These are phyloP conservation scores for Geopemphigus sp. DNA, from an alignment of 1,140 invertebrate species.

Conservation along the genomic window DNA sequence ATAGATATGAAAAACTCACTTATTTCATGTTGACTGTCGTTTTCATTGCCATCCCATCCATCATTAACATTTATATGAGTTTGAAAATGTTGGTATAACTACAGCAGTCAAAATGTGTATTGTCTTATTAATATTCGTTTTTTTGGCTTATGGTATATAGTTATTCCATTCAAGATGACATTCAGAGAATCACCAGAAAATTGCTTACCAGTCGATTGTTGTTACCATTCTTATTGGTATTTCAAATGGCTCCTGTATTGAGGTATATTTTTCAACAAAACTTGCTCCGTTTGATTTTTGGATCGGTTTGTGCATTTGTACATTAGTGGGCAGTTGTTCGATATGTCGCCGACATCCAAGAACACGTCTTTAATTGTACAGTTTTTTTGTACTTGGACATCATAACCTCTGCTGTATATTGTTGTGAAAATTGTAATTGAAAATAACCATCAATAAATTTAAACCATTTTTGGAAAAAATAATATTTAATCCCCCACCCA, in stretches of 20 bases:
- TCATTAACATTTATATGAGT: constrained; percentile 65
- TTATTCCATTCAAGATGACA: constrained; percentile 46
- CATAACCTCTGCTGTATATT: too few species aligned
- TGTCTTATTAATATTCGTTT: not conserved
- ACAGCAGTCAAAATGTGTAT: not conserved
- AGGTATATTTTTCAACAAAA: constrained; percentile 23
- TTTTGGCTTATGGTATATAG: not conserved
- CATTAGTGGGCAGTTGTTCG: too few species aligned
- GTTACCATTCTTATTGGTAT: constrained; percentile 3
- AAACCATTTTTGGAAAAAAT: too few species aligned
- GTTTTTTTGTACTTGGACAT: too few species aligned
- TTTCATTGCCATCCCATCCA: constrained; percentile 65
- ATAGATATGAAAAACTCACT: constrained; percentile 56
- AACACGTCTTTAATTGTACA: too few species aligned
- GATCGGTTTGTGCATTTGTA: too few species aligned
- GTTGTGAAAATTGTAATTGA: too few species aligned
- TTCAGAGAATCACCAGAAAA: constrained; percentile 9
- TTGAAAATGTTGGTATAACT: constrained; percentile 61
- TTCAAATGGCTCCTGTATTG: constrained; percentile 50
- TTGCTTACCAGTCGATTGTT: constrained; percentile 14
- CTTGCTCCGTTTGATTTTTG: too few species aligned
- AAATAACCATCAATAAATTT: too few species aligned
- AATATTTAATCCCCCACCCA: too few species aligned
- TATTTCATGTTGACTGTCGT: constrained; percentile 64
- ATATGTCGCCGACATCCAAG: too few species aligned